Evolutionary conservation across 64 coral and sea anemone genomes (phyloP).

Genomic region (Orbicella faveolata): DNA sequence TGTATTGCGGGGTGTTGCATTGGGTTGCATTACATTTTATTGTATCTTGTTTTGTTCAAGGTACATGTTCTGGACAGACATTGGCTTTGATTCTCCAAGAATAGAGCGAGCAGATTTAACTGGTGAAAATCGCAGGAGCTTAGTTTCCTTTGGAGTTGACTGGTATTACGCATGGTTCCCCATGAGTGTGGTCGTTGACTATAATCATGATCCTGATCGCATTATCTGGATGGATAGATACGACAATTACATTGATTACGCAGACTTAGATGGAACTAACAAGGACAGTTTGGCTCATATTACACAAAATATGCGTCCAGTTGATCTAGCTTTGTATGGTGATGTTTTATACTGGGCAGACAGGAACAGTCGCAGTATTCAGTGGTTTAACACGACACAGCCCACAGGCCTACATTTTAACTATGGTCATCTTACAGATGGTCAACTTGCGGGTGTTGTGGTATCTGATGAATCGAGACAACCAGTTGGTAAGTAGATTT

Average conservation of each 20-base stretch:
- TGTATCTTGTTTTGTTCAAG: conserved; percentile 6
- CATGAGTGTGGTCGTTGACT: conserved; percentile 52
- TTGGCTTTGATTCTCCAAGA: neutral
- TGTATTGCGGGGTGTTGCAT: neutral
- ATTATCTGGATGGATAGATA: conserved; percentile 38
- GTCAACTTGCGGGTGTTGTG: neutral
- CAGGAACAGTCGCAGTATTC: conserved; percentile 12
- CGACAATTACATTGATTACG: conserved; percentile 20
- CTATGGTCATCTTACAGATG: neutral
- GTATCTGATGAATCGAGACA: conserved; percentile 43
- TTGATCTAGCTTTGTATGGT: conserved; percentile 35
- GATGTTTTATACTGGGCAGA: conserved; percentile 39
- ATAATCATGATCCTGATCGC: conserved; percentile 1
- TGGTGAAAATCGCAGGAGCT: neutral
- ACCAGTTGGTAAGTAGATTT: conserved; percentile 33
- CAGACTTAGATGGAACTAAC: conserved; percentile 22
- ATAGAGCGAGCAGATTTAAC: conserved; percentile 42
- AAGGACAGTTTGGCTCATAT: neutral
- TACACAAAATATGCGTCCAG: neutral
- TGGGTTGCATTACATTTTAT: neutral
- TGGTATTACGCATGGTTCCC: neutral
- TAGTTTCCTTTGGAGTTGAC: neutral
- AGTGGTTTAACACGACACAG: conserved; percentile 18
- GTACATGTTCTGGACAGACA: conserved; percentile 56
- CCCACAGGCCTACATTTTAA: neutral